Evolutionary conservation across 2,113 vertebrate species (phyloP).

Genomic region (Aphyosemion australe): DNA sequence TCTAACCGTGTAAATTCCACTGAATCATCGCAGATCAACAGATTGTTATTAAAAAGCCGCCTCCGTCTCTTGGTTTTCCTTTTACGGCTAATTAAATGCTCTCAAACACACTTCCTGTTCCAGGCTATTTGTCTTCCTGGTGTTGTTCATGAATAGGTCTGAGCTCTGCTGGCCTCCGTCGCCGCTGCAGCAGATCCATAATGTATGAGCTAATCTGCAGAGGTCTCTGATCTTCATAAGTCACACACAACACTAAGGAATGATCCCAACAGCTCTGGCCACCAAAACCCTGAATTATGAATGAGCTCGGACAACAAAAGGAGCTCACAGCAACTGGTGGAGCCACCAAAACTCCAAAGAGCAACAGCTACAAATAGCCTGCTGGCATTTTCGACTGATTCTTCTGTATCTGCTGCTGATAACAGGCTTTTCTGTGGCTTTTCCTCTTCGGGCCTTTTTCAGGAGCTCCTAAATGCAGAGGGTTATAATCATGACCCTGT

Average conservation of each 20-base stretch:
- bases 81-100: slow-evolving; percentile 60
- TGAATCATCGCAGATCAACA: slow-evolving; percentile 20
- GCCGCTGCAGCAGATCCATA: slow-evolving; percentile 52
- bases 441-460: slow-evolving; percentile 12
- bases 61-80: slow-evolving; percentile 41
- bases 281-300: slow-evolving; percentile 66
- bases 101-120: slow-evolving; percentile 55
- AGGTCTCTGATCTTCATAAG: slow-evolving; percentile 63
- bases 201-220: slow-evolving; percentile 59
- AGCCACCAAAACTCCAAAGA: slow-evolving; percentile 20
- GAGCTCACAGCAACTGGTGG: slow-evolving; percentile 10
- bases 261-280: slow-evolving; percentile 50
- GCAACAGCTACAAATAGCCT: slow-evolving; percentile 21
- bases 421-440: slow-evolving; percentile 30
- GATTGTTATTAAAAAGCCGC: slow-evolving; percentile 38
- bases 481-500: slow-evolving; percentile 51
- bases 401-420: slow-evolving; percentile 31
- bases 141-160: slow-evolving; percentile 49
- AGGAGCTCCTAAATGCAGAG: slow-evolving; percentile 22
- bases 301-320: slow-evolving; percentile 54
- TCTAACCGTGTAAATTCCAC: slow-evolving; percentile 7
- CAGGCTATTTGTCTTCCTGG: slow-evolving; percentile 24
- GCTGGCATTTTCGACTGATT: slow-evolving; percentile 32
- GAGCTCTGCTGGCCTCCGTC: slow-evolving; percentile 10
- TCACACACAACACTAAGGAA: slow-evolving; percentile 66